These are phyloP conservation scores for Leptodactylus fuscus DNA, from an alignment of 2,113 vertebrate species.

Conservation along the genomic window DNA sequence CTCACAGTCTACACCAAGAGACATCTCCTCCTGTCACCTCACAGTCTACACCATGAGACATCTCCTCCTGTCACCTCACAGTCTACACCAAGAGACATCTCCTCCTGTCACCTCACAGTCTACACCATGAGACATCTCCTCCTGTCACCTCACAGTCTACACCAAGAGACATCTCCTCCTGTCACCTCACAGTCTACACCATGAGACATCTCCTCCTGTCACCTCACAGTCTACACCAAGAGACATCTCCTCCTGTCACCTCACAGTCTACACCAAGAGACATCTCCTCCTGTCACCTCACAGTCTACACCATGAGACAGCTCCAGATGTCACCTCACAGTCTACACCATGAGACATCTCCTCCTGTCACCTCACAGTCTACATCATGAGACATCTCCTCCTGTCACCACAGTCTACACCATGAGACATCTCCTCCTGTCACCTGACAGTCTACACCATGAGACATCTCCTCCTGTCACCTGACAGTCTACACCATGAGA, in stretches of 20 bases:
- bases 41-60: not conserved
- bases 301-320: no score
- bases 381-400: not conserved
- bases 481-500: no score
- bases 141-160: not conserved
- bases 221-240: not conserved
- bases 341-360: not conserved
- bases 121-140: not conserved
- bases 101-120: not conserved
- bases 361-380: not conserved
- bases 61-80: not conserved
- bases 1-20: not conserved
- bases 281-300: not conserved
- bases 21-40: not conserved
- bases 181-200: not conserved
- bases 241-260: not conserved
- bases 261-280: not conserved
- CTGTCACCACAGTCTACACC: not conserved
- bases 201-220: not conserved
- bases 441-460: not conserved
- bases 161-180: not conserved
- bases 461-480: not conserved
- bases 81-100: no score
- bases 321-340: no score
- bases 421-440: not conserved